Conservation (phyloP, 2,888 invertebrate species). For the Caenorhabditis wallacei region DNA sequence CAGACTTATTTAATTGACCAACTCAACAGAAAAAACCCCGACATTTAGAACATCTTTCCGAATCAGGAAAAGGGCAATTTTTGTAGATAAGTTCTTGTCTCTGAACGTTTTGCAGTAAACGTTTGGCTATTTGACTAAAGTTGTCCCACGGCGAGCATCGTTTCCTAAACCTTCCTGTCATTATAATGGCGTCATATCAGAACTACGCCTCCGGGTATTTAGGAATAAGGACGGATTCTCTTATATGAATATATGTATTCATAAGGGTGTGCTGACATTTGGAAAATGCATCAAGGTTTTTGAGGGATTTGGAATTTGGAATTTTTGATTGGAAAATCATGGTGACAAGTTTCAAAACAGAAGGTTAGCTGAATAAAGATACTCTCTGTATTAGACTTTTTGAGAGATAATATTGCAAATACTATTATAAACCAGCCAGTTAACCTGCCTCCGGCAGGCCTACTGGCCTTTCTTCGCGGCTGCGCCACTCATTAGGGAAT, state of each 20-base stretch:
- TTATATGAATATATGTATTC: not conserved
- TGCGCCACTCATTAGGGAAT: too few species aligned
- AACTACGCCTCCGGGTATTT: conserved; percentile 29
- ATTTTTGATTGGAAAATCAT: not conserved
- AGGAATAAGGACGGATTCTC: not conserved
- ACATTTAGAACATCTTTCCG: conserved; percentile 3
- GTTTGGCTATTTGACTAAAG: not conserved
- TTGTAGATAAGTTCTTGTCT: not conserved
- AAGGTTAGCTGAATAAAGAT: not conserved
- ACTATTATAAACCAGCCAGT: too few species aligned
- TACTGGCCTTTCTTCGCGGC: too few species aligned
- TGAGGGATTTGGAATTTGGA: not conserved
- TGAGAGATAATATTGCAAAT: too few species aligned
- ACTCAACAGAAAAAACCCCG: too few species aligned
- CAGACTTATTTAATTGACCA: too few species aligned
- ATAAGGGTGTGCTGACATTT: not conserved
- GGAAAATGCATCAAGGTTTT: not conserved
- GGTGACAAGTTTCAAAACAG: not conserved
- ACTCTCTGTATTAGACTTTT: too few species aligned
- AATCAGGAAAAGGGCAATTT: not conserved
- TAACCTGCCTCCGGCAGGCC: too few species aligned
- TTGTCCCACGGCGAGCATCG: not conserved
- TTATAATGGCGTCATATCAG: conserved; percentile 45
- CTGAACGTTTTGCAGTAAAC: not conserved
- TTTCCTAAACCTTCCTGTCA: conserved; percentile 30